Evolutionary conservation across 2,113 vertebrate species (phyloP).

Genomic region (Sardina pilchardus): DNA sequence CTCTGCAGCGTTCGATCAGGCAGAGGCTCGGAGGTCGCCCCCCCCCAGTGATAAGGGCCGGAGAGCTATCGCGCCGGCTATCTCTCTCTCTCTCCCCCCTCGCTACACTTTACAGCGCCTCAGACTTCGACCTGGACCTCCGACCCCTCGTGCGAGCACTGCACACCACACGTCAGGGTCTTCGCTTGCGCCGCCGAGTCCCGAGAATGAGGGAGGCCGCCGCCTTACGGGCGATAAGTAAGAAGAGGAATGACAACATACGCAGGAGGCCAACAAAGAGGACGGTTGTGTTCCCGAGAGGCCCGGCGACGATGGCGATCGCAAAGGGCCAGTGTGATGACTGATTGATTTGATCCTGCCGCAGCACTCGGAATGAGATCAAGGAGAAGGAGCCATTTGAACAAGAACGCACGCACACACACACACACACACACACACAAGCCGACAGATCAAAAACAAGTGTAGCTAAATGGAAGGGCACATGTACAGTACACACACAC

Average conservation of each 20-base stretch:
- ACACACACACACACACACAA: conserved; percentile 44
- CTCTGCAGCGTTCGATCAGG: not conserved
- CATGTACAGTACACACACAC: conserved; percentile 29
- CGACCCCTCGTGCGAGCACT: not conserved
- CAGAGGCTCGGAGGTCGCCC: not conserved
- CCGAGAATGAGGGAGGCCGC: not conserved
- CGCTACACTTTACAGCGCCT: not conserved
- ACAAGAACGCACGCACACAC: not conserved
- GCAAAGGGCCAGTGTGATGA: not conserved
- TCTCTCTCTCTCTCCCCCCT: not conserved
- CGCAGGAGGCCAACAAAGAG: not conserved
- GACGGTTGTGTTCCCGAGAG: not conserved
- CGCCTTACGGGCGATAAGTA: not conserved
- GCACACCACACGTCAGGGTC: not conserved
- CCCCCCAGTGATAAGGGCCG: not conserved
- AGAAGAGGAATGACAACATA: not conserved
- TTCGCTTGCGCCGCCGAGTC: not conserved
- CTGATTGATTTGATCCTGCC: not conserved
- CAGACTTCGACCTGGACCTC: not conserved
- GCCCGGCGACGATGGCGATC: not conserved
- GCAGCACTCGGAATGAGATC: not conserved
- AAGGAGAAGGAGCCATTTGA: not conserved
- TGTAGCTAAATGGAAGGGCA: conserved; percentile 27
- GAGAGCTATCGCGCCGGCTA: not conserved
- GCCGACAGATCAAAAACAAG: not conserved